Evolutionary conservation across 2,113 vertebrate genomes (phyloP).

Genomic region (Platysternon megacephalum): DNA sequence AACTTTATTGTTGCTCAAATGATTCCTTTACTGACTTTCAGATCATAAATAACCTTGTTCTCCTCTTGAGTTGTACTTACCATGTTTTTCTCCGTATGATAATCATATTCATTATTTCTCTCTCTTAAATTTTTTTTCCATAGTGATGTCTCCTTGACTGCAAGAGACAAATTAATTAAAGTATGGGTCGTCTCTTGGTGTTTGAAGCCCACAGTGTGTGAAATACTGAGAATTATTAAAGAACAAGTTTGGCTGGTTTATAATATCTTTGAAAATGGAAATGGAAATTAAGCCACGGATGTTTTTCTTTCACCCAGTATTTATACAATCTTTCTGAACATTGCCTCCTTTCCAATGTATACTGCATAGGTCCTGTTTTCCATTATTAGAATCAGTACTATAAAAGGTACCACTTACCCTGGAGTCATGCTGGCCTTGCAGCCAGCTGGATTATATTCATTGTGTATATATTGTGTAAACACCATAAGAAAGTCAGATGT

Average conservation of each 20-base stretch:
- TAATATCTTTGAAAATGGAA: background rate
- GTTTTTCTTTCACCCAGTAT: background rate
- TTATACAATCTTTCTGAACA: background rate
- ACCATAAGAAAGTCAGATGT: background rate
- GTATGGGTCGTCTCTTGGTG: background rate
- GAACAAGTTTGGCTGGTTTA: background rate
- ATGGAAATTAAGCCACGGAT: background rate
- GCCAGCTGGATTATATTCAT: no score
- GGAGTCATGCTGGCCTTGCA: background rate
- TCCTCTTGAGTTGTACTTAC: background rate
- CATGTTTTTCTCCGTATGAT: background rate
- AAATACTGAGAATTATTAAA: constrained; percentile 4
- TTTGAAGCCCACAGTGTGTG: constrained; percentile 8
- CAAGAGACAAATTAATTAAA: constrained; percentile 18
- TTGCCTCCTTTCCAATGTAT: background rate
- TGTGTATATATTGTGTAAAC: background rate
- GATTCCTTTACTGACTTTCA: constrained; percentile 27
- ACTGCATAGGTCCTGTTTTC: background rate
- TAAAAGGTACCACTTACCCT: background rate
- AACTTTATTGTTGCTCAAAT: constrained; percentile 23
- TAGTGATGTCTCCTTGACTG: background rate
- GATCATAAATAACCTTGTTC: constrained; percentile 36
- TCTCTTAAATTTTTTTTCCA: background rate
- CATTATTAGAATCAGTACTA: background rate
- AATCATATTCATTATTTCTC: background rate